Conservation (phyloP, 2,797 vertebrate species). For the Enteromius anoplus region DNA sequence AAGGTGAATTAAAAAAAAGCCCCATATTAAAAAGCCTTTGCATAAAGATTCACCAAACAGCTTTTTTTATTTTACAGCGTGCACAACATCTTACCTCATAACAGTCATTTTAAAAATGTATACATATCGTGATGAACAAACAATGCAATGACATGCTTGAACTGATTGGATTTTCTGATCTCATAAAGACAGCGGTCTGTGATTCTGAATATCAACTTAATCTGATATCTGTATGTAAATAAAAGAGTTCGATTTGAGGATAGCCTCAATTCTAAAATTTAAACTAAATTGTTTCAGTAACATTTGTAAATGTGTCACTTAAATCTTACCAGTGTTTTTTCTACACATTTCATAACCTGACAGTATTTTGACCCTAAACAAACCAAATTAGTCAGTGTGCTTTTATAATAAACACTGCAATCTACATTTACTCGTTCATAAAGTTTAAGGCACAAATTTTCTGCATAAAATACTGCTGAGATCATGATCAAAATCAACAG, state of each 20-base stretch:
- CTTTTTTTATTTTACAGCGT: not conserved
- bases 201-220: not conserved
- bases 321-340: not conserved
- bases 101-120: not conserved
- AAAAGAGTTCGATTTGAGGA: not conserved
- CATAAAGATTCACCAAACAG: not conserved
- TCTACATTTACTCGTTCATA: not conserved
- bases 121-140: not conserved
- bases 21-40: not conserved
- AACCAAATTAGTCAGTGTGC: not conserved
- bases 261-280: not conserved
- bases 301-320: not conserved
- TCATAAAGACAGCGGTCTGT: not conserved
- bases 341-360: not conserved
- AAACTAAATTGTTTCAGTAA: conserved; percentile 4
- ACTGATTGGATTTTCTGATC: not conserved
- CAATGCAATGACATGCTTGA: not conserved
- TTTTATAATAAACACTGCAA: conserved; percentile 6
- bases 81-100: not conserved
- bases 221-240: not conserved
- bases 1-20: too few relatives aligned
- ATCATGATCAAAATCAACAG: conserved; percentile 1
- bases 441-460: conserved; percentile 31
- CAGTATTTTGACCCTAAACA: conserved; percentile 1
- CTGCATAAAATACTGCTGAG: not conserved